Evolutionary conservation across 2,888 invertebrate genomes (phyloP), one percentile per base, ranked within the genome.

Genomic region (Hipparchia semele): DNA sequence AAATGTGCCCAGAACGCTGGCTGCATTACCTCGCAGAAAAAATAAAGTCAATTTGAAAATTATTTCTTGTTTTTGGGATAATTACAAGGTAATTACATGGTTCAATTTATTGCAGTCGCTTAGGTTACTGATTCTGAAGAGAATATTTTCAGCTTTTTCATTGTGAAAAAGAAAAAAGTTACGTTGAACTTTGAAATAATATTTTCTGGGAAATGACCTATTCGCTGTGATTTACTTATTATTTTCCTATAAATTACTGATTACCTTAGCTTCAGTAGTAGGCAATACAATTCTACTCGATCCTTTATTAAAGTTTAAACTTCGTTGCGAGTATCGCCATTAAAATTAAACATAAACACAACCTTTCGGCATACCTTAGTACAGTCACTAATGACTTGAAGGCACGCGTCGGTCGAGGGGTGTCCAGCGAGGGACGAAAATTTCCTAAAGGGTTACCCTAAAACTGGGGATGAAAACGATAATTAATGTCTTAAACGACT

Each of bases 401-500:
- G 85, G 87, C 87, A 86, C 87, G 87, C 87, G 87, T 87, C 85
- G 91, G 91, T 87, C 86, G 83, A 85, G 84, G 92, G 94, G 92
- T 93, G 93, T 91, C 92, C 93, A 90, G 88, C 81, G 83, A 88
- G 88, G 91, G 89, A 88, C 90, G 90, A 91, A 92, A 91, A 88
- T 88, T 90, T 91, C 88, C 88, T 81, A 91, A 94, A 93, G 93
- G 93, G 93, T 92, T 91, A 87, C 91, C 91, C 91, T 89, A 89
- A 90, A 90, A 87, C 88, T 84, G 89, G 91, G 89, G 87, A 83
- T 84, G 83, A 71, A 84, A 84, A 84, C 87, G 88, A 91, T 92
- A 93, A 94, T 94, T 93, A 93, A 91, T 91, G 91, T 89, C 82
- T 83, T 86, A 89, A 91, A 90, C 89, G 90, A 89, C 91, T 87